Conservation (phyloP, 2,113 vertebrate genomes). For the Myotis yumanensis region DNA sequence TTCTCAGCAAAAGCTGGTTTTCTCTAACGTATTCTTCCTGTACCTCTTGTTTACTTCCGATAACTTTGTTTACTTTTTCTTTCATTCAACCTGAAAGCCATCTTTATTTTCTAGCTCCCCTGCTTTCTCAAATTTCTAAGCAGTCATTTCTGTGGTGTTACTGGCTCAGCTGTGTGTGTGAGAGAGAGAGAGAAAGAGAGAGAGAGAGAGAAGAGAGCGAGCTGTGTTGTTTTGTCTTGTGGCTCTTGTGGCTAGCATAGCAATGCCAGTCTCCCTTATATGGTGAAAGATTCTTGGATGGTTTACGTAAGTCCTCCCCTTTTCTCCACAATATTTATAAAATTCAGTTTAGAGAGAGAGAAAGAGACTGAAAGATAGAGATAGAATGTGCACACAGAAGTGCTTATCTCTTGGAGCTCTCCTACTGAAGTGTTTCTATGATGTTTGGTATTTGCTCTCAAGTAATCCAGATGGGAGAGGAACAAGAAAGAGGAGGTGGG, state of each 20-base stretch:
- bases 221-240: neutral
- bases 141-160: neutral
- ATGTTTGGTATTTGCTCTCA: neutral
- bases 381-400: neutral
- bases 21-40: neutral
- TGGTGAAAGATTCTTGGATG: neutral
- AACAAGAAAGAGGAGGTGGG: neutral
- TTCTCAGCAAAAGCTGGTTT: neutral
- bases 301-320: slow-evolving; percentile 28
- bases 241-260: neutral
- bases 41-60: neutral
- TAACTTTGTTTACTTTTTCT: neutral
- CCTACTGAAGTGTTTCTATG: neutral
- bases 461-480: slow-evolving; percentile 20
- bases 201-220: no score
- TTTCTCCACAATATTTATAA: slow-evolving; percentile 21
- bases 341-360: neutral
- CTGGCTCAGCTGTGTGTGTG: neutral
- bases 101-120: neutral
- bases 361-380: neutral
- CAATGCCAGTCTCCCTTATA: neutral
- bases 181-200: no score
- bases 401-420: neutral
- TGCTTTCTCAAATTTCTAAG: neutral
- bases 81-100: neutral